phyloP scores from a whole-genome alignment of 2,888 invertebrate genomes.

The Junonia oenone region DNA sequence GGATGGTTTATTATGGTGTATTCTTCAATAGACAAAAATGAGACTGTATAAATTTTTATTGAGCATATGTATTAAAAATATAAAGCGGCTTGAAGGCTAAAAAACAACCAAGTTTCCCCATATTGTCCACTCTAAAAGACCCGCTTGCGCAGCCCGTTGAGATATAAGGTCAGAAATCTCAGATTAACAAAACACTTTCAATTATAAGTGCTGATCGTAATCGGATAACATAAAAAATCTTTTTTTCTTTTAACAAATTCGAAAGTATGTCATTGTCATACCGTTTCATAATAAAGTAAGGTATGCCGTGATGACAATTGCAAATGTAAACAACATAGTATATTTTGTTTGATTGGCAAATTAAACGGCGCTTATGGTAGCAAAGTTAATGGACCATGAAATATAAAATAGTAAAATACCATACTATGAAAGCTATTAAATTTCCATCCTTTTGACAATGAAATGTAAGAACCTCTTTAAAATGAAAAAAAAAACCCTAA shows the following conservation, averaged over 20 bases:
- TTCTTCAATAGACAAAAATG: too few species aligned
- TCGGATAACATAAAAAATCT: slow-evolving; percentile 14
- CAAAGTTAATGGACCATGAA: too few species aligned
- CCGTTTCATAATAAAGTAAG: slow-evolving; percentile 41
- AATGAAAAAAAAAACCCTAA: too few species aligned
- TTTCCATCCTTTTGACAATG: too few species aligned
- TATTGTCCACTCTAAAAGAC: not conserved
- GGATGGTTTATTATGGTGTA: too few species aligned
- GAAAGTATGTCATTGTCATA: slow-evolving; percentile 67
- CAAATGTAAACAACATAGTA: slow-evolving; percentile 31
- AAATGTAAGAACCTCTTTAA: too few species aligned
- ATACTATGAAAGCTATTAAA: too few species aligned
- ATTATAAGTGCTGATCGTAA: not conserved
- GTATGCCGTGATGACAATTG: slow-evolving; percentile 47
- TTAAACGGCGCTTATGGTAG: not conserved
- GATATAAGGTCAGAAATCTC: not conserved
- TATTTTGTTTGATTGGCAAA: slow-evolving; percentile 19
- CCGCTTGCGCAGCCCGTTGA: not conserved
- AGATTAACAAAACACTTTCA: not conserved
- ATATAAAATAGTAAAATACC: too few species aligned
- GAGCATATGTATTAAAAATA: too few species aligned
- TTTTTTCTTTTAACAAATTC: slow-evolving; percentile 40
- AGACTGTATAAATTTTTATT: too few species aligned
- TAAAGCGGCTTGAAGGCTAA: too few species aligned
- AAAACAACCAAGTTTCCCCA: too few species aligned